Conservation (phyloP, 1,140 invertebrate genomes). For the Apocrypta bakeri region DNA sequence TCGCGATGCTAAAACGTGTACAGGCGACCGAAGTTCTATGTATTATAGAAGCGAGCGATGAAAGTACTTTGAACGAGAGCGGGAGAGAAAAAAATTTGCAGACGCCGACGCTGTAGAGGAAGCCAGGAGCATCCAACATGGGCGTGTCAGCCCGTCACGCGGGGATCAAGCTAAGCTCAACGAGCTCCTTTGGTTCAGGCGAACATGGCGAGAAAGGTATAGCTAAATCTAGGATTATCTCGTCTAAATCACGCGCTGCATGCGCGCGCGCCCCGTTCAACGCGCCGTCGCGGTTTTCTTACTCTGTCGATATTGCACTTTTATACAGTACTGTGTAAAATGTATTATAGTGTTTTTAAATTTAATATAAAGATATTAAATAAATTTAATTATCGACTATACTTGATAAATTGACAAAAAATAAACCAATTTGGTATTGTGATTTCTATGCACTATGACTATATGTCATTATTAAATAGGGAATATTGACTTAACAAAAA, state of each 20-base stretch:
- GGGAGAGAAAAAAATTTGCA: not conserved
- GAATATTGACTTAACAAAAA: no score
- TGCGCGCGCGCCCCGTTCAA: not conserved
- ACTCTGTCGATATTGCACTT: no score
- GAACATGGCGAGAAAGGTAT: constrained; percentile 61
- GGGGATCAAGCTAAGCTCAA: constrained; percentile 69
- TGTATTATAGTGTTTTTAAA: no score
- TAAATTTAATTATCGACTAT: no score
- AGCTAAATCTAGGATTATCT: constrained; percentile 66
- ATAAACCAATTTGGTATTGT: no score
- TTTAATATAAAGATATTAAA: no score
- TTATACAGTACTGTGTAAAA: no score
- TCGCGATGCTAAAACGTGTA: not conserved
- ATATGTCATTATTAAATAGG: no score
- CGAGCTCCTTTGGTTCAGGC: constrained; percentile 61
- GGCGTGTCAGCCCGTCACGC: constrained; percentile 63
- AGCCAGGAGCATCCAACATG: constrained; percentile 47
- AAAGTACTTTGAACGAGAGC: not conserved
- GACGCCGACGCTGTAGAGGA: constrained; percentile 28
- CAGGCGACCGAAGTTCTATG: not conserved
- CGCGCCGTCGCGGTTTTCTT: no score
- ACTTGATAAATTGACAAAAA: no score
- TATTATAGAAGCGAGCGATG: not conserved
- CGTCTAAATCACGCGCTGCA: constrained; percentile 57
- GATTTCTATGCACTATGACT: no score